Percentiles rank a stretch among this genome's conserved stretches.
Conservation (phyloP, 2,888 invertebrate species). For the Philhelius pedissequus region DNA sequence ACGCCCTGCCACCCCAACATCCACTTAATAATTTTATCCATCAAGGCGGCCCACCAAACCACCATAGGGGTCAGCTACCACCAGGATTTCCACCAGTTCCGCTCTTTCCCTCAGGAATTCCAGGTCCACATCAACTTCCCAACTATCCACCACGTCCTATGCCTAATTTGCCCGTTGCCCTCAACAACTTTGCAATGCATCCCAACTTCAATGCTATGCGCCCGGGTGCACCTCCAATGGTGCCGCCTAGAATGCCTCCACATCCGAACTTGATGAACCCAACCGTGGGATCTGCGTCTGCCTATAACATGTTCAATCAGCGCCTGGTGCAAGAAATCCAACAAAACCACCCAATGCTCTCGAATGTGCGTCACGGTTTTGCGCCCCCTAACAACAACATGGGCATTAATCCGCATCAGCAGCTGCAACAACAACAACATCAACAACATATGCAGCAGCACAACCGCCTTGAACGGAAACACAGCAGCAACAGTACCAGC, state of each 20-base stretch:
- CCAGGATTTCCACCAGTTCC: conserved; percentile 74
- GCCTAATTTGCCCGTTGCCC: conserved; percentile 76
- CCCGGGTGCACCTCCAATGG: conserved; percentile 75
- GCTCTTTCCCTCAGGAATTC: conserved; percentile 73
- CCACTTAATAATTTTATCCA: conserved; percentile 70
- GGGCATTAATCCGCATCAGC: conserved; percentile 72
- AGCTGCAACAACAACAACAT: conserved; percentile 70
- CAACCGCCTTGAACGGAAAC: conserved; percentile 65
- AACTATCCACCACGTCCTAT: conserved; percentile 57
- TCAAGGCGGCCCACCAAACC: conserved; percentile 69
- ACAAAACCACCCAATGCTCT: conserved; percentile 78
- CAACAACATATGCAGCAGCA: conserved; percentile 71
- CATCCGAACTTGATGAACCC: conserved; percentile 72
- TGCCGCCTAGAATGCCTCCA: conserved; percentile 77
- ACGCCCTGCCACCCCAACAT: conserved; percentile 67
- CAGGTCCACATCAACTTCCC: conserved; percentile 72
- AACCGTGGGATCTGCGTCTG: conserved; percentile 69
- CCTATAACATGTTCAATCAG: conserved; percentile 77
- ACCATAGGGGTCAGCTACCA: conserved; percentile 73
- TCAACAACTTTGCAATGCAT: conserved; percentile 79
- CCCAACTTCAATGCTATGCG: conserved; percentile 78
- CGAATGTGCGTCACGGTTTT: conserved; percentile 70
- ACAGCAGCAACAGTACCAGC: conserved; percentile 70
- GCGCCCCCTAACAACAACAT: conserved; percentile 38
- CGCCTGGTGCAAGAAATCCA: conserved; percentile 79